Percentiles rank a stretch among this genome's conserved stretches.
phyloP scores from a whole-genome alignment of 2,797 vertebrate genomes.

The Hephaestus fuliginosus region DNA sequence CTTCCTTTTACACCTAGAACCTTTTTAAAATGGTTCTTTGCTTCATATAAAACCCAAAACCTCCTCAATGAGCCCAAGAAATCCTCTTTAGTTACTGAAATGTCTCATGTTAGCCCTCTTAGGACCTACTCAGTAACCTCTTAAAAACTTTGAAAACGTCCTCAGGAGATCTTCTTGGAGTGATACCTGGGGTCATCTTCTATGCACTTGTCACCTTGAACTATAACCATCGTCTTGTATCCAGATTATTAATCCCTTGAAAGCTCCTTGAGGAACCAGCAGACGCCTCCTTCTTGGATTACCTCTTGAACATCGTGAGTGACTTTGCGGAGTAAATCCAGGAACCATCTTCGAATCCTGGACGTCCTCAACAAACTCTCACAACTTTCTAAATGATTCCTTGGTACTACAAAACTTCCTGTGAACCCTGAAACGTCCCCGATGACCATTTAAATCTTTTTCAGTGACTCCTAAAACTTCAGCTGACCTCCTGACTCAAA shows the following conservation, averaged over 20 bases:
- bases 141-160: too few species aligned
- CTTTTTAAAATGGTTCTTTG: background rate
- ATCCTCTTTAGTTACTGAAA: too few species aligned
- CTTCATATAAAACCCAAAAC: background rate
- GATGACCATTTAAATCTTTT: background rate
- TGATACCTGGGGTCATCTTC: background rate
- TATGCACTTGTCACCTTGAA: too few species aligned
- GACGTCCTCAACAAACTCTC: background rate
- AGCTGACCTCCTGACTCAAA: background rate
- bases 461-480: background rate
- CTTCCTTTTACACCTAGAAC: background rate
- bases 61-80: background rate
- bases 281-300: background rate
- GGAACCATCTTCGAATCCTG: background rate
- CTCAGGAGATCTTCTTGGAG: too few species aligned
- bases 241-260: background rate
- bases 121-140: too few species aligned
- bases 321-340: background rate
- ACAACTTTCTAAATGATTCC: background rate
- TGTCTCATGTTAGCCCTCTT: too few species aligned
- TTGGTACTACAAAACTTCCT: background rate
- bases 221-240: too few species aligned
- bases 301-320: background rate
- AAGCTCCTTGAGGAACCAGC: background rate
- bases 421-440: constrained; percentile 1